Evolutionary conservation across 2,888 invertebrate species (phyloP).

Genomic region (Aleiodes leptofemur): DNA sequence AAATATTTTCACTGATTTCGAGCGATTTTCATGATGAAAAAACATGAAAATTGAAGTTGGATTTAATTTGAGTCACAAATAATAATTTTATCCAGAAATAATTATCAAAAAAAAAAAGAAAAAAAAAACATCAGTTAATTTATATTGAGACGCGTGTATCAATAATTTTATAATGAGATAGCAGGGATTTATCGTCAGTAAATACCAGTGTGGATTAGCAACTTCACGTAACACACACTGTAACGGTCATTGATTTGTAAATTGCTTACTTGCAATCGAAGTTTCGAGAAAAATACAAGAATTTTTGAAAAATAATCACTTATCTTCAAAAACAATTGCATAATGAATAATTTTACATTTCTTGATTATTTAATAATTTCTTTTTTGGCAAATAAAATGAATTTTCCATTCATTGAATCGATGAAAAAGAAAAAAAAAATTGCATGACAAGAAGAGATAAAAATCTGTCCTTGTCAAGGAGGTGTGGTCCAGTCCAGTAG

Average conservation of each 20-base stretch:
- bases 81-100: not conserved
- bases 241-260: conserved; percentile 55
- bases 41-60: not conserved
- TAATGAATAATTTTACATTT: not conserved
- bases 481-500: conserved; percentile 62
- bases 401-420: conserved; percentile 2
- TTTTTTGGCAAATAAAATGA: not conserved
- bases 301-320: not conserved
- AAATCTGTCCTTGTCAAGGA: conserved; percentile 67
- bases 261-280: conserved; percentile 41
- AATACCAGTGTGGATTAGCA: conserved; percentile 22
- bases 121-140: not conserved
- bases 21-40: not conserved
- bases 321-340: not conserved
- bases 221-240: conserved; percentile 46
- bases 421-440: conserved; percentile 11
- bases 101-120: conserved; percentile 11
- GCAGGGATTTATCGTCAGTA: not conserved
- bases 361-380: not conserved
- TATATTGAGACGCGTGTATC: not conserved
- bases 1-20: too few species aligned
- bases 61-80: not conserved
- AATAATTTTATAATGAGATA: conserved; percentile 5
- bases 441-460: conserved; percentile 57
- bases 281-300: conserved; percentile 7